These are phyloP conservation scores for Hydrozoanthus gracilis DNA, from an alignment of 92 coral and sea anemone species.

Conservation along the genomic window DNA sequence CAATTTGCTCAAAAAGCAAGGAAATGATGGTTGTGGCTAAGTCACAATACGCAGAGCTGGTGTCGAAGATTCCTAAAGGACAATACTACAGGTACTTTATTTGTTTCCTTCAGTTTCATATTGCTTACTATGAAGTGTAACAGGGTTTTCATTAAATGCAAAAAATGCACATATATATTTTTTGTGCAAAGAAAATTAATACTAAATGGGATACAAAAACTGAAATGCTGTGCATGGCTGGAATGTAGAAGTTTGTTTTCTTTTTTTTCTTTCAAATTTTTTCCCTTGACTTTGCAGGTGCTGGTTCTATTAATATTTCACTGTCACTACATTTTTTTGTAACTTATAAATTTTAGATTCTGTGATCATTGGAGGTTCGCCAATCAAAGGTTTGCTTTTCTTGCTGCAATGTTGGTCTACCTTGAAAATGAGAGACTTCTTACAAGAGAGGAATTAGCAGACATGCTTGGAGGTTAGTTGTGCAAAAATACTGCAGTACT, in stretches of 20 bases:
- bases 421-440: conserved; percentile 79
- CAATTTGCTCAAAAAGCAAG: conserved; percentile 75
- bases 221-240: too few relatives aligned
- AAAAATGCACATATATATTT: neutral
- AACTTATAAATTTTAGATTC: conserved; percentile 60
- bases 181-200: neutral
- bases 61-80: conserved; percentile 81
- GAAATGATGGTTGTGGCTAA: conserved; percentile 69
- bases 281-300: neutral
- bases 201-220: neutral
- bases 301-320: too few relatives aligned
- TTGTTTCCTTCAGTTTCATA: neutral
- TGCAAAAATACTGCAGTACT: too few relatives aligned
- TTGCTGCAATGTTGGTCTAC: conserved; percentile 84
- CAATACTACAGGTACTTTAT: conserved; percentile 85
- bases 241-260: neutral
- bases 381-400: conserved; percentile 86
- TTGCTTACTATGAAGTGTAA: neutral
- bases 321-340: neutral
- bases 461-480: conserved; percentile 80
- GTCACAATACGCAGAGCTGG: conserved; percentile 78
- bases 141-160: neutral
- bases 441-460: conserved; percentile 81
- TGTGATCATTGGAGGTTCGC: conserved; percentile 97
- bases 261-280: neutral